phyloP scores from a whole-genome alignment of 53 echinoderm and acorn worm species.

The Echinarachnius parma region DNA sequence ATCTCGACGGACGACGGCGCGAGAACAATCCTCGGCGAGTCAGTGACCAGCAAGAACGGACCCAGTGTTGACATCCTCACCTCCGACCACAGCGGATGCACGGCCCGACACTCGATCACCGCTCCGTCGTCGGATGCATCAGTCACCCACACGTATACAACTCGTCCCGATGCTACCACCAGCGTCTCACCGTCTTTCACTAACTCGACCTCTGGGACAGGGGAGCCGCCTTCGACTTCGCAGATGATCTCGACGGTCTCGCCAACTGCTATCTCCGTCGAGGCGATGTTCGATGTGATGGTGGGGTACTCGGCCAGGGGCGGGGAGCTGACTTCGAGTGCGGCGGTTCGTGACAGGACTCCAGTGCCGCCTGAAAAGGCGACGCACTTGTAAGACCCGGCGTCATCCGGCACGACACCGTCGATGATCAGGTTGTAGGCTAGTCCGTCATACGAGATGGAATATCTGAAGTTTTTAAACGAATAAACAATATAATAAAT shows the following conservation, averaged over 20 bases:
- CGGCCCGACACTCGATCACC: conserved; percentile 59
- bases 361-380: conserved; percentile 23
- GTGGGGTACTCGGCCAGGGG: conserved; percentile 64
- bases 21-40: conserved; percentile 50
- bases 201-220: conserved; percentile 51
- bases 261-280: conserved; percentile 52
- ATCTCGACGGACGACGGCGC: conserved; percentile 45
- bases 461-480: conserved; percentile 9
- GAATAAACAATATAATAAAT: neutral
- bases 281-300: conserved; percentile 47
- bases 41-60: conserved; percentile 61
- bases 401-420: conserved; percentile 9
- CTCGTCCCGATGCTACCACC: conserved; percentile 24
- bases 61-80: conserved; percentile 55
- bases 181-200: conserved; percentile 24
- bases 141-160: conserved; percentile 66
- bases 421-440: conserved; percentile 27
- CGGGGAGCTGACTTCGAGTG: conserved; percentile 51
- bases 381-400: conserved; percentile 17
- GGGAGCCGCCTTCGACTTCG: conserved; percentile 67
- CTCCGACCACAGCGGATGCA: conserved; percentile 69
- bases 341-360: conserved; percentile 20
- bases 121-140: conserved; percentile 54
- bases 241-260: conserved; percentile 64
- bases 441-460: conserved; percentile 6